A percentile compares a stretch with the other conserved stretches of the same genome.
Conservation (phyloP, 2,888 invertebrate genomes). For the Andrena haemorrhoa region DNA sequence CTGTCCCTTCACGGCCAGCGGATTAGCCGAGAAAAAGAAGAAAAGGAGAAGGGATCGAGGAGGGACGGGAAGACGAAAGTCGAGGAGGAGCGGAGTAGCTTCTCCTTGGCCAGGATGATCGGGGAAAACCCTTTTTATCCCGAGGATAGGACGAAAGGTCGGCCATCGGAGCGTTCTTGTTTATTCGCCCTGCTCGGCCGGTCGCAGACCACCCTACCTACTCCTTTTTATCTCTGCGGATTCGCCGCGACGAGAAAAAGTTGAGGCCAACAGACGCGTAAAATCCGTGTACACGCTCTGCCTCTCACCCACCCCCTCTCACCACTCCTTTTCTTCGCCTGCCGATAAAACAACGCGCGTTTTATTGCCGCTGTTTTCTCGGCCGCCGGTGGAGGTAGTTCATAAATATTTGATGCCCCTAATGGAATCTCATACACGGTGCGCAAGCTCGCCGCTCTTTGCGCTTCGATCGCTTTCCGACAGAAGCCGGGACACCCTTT, state of each 20-base stretch:
- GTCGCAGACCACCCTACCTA: neutral
- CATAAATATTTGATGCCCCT: conserved; percentile 62
- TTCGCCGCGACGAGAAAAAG: conserved; percentile 25
- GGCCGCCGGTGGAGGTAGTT: conserved; percentile 28
- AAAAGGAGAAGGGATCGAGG: conserved; percentile 17
- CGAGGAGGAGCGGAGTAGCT: conserved; percentile 34
- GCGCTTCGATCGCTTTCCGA: conserved; percentile 24
- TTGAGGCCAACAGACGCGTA: conserved; percentile 43
- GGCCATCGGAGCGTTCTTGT: conserved; percentile 42
- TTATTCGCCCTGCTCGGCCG: conserved; percentile 47
- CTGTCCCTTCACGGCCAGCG: conserved; percentile 19
- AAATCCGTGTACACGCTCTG: conserved; percentile 33
- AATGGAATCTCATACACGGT: conserved; percentile 50
- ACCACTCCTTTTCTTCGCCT: neutral
- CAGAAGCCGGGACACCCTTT: neutral
- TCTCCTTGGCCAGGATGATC: conserved; percentile 50
- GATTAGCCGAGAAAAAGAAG: conserved; percentile 23
- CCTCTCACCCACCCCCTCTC: neutral
- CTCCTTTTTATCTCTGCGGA: conserved; percentile 17
- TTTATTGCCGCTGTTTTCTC: conserved; percentile 47
- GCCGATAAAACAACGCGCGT: conserved; percentile 44
- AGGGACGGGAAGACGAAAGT: conserved; percentile 42
- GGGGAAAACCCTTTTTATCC: conserved; percentile 63
- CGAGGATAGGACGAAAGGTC: conserved; percentile 48
- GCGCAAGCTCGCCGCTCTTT: conserved; percentile 17